These are phyloP conservation scores for Dione vanillae DNA, from an alignment of 2,888 invertebrate genomes.

Conservation along the genomic window DNA sequence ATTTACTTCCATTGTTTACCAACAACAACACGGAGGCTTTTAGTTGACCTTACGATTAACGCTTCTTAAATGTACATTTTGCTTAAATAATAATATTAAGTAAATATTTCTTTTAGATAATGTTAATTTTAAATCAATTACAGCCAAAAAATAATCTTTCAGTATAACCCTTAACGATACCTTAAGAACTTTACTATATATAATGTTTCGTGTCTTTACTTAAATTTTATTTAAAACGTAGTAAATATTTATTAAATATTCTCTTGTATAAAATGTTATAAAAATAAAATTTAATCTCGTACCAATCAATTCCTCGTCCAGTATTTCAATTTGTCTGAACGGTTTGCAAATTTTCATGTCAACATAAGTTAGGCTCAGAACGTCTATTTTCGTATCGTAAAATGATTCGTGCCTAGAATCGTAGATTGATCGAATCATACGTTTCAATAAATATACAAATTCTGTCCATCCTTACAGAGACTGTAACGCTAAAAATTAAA, in stretches of 20 bases:
- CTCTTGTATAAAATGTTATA: background rate
- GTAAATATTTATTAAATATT: background rate
- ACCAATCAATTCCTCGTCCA: conserved; percentile 1
- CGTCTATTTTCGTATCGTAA: conserved; percentile 23
- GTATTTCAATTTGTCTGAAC: conserved; percentile 16
- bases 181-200: no score
- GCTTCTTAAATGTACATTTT: background rate
- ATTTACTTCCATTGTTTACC: background rate
- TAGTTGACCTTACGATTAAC: background rate
- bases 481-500: background rate
- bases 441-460: conserved; percentile 18
- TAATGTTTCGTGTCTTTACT: no score
- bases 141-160: no score
- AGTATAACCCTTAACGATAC: no score
- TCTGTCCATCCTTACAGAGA: conserved; percentile 3
- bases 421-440: conserved; percentile 24
- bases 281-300: background rate
- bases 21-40: no score
- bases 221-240: no score
- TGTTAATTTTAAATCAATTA: background rate
- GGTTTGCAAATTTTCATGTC: conserved; percentile 7
- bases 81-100: background rate
- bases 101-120: background rate
- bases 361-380: conserved; percentile 7
- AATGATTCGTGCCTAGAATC: conserved; percentile 19